phyloP scores from a whole-genome alignment of 2,888 invertebrate genomes.

The Elmis aenea region DNA sequence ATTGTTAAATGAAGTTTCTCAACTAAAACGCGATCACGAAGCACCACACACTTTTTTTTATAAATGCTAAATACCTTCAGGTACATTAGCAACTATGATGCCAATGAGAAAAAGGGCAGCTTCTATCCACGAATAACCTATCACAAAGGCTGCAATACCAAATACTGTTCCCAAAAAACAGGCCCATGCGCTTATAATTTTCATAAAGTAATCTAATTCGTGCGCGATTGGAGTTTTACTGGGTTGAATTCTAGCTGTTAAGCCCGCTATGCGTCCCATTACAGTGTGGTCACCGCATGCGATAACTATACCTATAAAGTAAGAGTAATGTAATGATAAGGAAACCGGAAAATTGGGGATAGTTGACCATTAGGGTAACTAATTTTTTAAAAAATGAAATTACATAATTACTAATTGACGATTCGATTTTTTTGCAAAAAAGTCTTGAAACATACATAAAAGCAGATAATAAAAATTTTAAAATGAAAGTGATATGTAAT shows the following conservation, averaged over 20 bases:
- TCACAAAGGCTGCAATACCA: constrained; percentile 53
- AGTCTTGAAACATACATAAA: no score
- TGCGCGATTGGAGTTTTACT: constrained; percentile 67
- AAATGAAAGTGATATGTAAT: no score
- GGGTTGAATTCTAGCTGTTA: constrained; percentile 56
- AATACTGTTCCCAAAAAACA: constrained; percentile 53
- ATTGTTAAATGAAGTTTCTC: not conserved
- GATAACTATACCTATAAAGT: constrained; percentile 42
- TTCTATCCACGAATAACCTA: constrained; percentile 66
- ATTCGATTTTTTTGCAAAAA: no score
- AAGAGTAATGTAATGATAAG: not conserved
- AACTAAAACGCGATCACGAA: no score
- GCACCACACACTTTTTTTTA: no score
- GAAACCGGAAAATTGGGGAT: not conserved
- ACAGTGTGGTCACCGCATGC: constrained; percentile 55
- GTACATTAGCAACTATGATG: constrained; percentile 64
- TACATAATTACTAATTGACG: no score
- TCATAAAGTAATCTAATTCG: constrained; percentile 68
- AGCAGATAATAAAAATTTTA: no score
- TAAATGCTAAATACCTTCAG: no score
- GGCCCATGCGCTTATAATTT: constrained; percentile 60
- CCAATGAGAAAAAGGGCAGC: constrained; percentile 68
- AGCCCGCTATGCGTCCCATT: constrained; percentile 61
- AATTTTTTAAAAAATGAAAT: no score
- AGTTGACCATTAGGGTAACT: no score